Percentiles rank a stretch among this genome's conserved stretches.
These are phyloP conservation scores for Eriosoma lanigerum DNA, from an alignment of 1,140 invertebrate species.

Conservation along the genomic window DNA sequence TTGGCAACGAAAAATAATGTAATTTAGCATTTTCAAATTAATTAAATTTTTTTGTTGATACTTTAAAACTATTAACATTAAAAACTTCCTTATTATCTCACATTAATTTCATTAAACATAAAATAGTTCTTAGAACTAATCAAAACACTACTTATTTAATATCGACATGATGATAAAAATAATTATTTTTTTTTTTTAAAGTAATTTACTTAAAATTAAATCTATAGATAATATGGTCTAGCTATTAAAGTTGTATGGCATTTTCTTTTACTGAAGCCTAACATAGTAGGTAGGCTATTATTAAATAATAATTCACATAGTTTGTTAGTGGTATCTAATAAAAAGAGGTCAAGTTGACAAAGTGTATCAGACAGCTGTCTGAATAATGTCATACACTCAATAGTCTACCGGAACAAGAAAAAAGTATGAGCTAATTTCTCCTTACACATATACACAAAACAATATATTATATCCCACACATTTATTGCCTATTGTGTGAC, in stretches of 20 bases:
- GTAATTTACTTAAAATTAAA: conserved; percentile 24
- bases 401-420: conserved; percentile 49
- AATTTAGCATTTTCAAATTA: no score
- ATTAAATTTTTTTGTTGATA: no score
- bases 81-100: no score
- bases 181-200: conserved; percentile 10
- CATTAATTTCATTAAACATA: background rate
- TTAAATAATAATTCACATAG: conserved; percentile 44
- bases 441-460: conserved; percentile 32
- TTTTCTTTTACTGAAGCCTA: conserved; percentile 6
- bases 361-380: conserved; percentile 51
- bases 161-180: background rate
- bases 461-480: conserved; percentile 41
- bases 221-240: conserved; percentile 16
- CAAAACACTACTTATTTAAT: conserved; percentile 4
- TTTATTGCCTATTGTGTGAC: conserved; percentile 42
- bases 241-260: conserved; percentile 8
- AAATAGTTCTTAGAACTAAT: background rate
- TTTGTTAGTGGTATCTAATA: conserved; percentile 7
- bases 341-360: conserved; percentile 50
- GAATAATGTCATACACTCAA: conserved; percentile 47
- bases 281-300: conserved; percentile 35
- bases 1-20: no score
- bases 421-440: conserved; percentile 47
- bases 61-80: no score